Evolutionary conservation across 2,797 vertebrate species (phyloP).

Genomic region (Carcharodon carcharias): DNA sequence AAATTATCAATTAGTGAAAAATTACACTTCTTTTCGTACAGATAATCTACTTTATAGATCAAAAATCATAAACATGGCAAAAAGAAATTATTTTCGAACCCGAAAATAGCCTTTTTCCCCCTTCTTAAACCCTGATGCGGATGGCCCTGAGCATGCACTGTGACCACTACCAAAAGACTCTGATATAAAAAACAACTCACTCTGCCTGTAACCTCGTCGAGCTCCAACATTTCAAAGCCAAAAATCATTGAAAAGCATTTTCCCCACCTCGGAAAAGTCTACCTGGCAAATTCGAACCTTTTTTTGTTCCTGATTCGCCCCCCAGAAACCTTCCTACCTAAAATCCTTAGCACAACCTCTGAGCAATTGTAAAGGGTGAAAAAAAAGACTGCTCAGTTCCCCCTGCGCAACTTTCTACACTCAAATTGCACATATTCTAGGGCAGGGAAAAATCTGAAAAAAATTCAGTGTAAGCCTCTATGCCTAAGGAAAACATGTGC

Average conservation of each 20-base stretch:
- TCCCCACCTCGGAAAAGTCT: slow-evolving; percentile 34
- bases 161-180: slow-evolving; percentile 35
- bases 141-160: slow-evolving; percentile 36
- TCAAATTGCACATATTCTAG: slow-evolving; percentile 62
- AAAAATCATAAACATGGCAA: slow-evolving; percentile 23
- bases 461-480: slow-evolving; percentile 50
- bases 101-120: slow-evolving; percentile 30
- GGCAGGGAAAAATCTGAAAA: slow-evolving; percentile 61
- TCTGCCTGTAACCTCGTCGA: slow-evolving; percentile 35
- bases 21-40: background rate
- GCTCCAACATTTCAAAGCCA: slow-evolving; percentile 35
- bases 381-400: slow-evolving; percentile 65
- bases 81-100: slow-evolving; percentile 24
- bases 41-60: slow-evolving; percentile 30
- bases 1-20: slow-evolving; percentile 16
- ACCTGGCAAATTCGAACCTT: slow-evolving; percentile 35
- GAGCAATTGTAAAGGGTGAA: slow-evolving; percentile 51
- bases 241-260: slow-evolving; percentile 35
- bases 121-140: slow-evolving; percentile 30
- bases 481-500: slow-evolving; percentile 47
- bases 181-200: slow-evolving; percentile 36
- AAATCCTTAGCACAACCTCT: slow-evolving; percentile 35
- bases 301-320: slow-evolving; percentile 35
- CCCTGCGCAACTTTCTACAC: slow-evolving; percentile 71
- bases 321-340: slow-evolving; percentile 36